Evolutionary conservation across 2,888 invertebrate genomes (phyloP).

Genomic region (Pseudococcus jackbeardsleyi): DNA sequence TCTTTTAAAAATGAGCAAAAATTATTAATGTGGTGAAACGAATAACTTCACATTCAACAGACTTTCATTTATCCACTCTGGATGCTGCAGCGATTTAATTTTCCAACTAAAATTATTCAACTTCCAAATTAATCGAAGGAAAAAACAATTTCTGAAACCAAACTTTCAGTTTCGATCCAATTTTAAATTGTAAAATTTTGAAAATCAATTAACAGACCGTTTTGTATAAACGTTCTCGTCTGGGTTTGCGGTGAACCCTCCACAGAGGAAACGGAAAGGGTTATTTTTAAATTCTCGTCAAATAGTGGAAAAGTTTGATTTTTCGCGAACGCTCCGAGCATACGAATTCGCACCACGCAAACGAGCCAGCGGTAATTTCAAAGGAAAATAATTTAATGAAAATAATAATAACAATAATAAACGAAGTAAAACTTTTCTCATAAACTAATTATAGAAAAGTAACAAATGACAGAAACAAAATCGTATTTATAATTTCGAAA

Average conservation of each 20-base stretch:
- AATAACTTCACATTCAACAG: too few relatives aligned
- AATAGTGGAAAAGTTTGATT: slow-evolving; percentile 40
- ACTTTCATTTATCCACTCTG: too few relatives aligned
- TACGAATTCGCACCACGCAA: not conserved
- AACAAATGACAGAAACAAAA: slow-evolving; percentile 49
- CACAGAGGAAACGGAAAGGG: not conserved
- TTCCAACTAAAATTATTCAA: too few relatives aligned
- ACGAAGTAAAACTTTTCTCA: slow-evolving; percentile 32
- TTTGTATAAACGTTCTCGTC: slow-evolving; percentile 2
- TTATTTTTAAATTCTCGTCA: slow-evolving; percentile 40
- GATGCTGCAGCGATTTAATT: too few relatives aligned
- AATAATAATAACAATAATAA: slow-evolving; percentile 53
- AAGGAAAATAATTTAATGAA: slow-evolving; percentile 52
- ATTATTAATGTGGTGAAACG: too few relatives aligned
- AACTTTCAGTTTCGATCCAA: too few relatives aligned
- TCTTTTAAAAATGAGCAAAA: too few relatives aligned
- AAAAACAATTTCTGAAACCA: too few relatives aligned
- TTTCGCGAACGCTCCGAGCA: slow-evolving; percentile 22
- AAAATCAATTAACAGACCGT: not conserved
- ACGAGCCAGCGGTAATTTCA: not conserved
- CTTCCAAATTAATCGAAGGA: too few relatives aligned
- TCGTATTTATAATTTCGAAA: slow-evolving; percentile 46
- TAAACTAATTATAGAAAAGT: slow-evolving; percentile 51
- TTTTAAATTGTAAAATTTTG: not conserved
- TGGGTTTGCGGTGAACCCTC: not conserved